phyloP scores from a whole-genome alignment of 2,888 invertebrate genomes.

The Pachymerium ferrugineum region DNA sequence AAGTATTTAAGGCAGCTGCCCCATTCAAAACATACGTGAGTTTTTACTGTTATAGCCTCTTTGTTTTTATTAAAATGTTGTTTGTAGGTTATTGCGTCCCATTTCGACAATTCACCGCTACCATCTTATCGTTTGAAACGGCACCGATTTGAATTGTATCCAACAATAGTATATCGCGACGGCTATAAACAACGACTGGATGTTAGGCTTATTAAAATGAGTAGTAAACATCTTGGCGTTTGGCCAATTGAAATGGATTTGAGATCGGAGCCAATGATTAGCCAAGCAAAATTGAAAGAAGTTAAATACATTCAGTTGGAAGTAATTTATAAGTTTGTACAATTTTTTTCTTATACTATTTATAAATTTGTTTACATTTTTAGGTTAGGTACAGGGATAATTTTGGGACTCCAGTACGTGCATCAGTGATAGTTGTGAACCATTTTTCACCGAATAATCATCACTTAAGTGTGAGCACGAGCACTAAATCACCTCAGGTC shows the following conservation, averaged over 20 bases:
- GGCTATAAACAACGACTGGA: slow-evolving; percentile 64
- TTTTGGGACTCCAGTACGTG: slow-evolving; percentile 59
- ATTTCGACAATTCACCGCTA: slow-evolving; percentile 82
- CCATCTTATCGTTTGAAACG: slow-evolving; percentile 56
- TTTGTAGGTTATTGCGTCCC: slow-evolving; percentile 72
- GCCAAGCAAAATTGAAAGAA: slow-evolving; percentile 38
- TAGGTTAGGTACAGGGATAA: slow-evolving; percentile 63
- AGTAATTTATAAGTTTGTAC: slow-evolving; percentile 34
- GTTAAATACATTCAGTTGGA: slow-evolving; percentile 38
- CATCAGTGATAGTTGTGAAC: slow-evolving; percentile 65
- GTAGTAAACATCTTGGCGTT: slow-evolving; percentile 64
- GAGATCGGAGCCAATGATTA: slow-evolving; percentile 56
- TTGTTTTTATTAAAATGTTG: no score
- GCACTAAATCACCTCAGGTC: slow-evolving; percentile 71
- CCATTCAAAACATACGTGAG: slow-evolving; percentile 78
- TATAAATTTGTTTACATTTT: slow-evolving; percentile 25
- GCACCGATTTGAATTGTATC: slow-evolving; percentile 38
- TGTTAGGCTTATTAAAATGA: slow-evolving; percentile 57
- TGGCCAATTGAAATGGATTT: slow-evolving; percentile 80
- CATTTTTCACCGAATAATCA: slow-evolving; percentile 77
- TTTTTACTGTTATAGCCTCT: slow-evolving; percentile 40
- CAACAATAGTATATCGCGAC: slow-evolving; percentile 36
- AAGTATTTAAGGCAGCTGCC: slow-evolving; percentile 93
- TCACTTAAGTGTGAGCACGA: slow-evolving; percentile 78
- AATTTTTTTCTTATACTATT: background rate